These are phyloP conservation scores for Cephus pygmeus DNA, from an alignment of 2,888 invertebrate species.

Conservation along the genomic window DNA sequence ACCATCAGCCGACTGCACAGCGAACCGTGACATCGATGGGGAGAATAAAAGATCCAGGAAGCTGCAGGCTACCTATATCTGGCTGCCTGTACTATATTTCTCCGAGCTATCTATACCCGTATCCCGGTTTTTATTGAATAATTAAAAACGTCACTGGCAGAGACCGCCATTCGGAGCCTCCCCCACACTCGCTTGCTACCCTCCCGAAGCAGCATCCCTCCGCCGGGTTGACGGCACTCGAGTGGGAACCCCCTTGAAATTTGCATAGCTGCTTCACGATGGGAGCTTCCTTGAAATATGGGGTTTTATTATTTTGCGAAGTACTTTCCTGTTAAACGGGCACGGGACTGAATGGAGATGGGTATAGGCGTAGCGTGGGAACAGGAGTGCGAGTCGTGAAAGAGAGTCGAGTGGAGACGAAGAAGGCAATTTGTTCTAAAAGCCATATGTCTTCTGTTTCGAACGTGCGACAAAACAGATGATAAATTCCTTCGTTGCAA, in stretches of 20 bases:
- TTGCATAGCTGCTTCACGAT: slow-evolving; percentile 54
- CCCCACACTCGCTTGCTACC: background rate
- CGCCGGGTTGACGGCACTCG: slow-evolving; percentile 2
- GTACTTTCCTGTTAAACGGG: slow-evolving; percentile 47
- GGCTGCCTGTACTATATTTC: background rate
- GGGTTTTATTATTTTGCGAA: slow-evolving; percentile 54
- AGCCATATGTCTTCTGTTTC: slow-evolving; percentile 30
- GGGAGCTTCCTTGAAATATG: slow-evolving; percentile 52
- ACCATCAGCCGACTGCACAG: background rate
- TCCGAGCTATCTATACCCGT: slow-evolving; percentile 25
- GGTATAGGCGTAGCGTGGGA: slow-evolving; percentile 21
- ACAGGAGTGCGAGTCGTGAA: background rate
- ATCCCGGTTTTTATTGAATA: slow-evolving; percentile 52
- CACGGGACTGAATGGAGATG: slow-evolving; percentile 28
- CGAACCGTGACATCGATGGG: background rate
- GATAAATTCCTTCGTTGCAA: slow-evolving; percentile 28
- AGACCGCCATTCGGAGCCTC: slow-evolving; percentile 18
- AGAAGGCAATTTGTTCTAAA: slow-evolving; percentile 30
- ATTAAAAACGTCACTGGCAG: slow-evolving; percentile 59
- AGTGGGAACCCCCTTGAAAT: slow-evolving; percentile 47
- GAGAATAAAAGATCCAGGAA: background rate
- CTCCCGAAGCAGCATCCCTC: no score
- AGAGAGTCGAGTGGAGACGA: slow-evolving; percentile 9
- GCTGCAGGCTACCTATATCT: background rate
- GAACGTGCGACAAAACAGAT: slow-evolving; percentile 21